Conservation (phyloP, 2,113 vertebrate species). For the Mormoops blainvillei region DNA sequence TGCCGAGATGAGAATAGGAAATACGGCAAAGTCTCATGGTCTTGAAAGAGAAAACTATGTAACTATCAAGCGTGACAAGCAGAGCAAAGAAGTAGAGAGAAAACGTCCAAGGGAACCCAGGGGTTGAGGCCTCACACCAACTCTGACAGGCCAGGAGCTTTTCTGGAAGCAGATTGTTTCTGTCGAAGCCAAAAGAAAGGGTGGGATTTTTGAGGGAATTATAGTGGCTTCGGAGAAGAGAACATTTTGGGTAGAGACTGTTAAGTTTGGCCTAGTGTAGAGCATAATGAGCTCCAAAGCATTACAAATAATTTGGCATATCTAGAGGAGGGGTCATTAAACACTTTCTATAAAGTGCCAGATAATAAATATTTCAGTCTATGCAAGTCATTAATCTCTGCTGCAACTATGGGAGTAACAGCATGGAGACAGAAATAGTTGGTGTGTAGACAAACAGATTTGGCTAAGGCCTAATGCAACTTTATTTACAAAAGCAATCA, state of each 20-base stretch:
- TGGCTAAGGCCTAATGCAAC: not conserved
- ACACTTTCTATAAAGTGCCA: not conserved
- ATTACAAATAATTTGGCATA: not conserved
- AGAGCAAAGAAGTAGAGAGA: not conserved
- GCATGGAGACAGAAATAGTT: fast-evolving
- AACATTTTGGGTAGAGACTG: not conserved
- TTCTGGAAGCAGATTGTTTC: not conserved
- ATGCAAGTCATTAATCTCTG: not conserved
- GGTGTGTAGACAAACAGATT: not conserved
- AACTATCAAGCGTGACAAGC: not conserved
- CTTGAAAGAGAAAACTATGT: not conserved
- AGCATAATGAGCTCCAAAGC: not conserved
- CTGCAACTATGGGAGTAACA: not conserved
- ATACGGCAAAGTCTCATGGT: not conserved
- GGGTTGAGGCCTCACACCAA: not conserved
- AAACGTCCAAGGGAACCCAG: not conserved
- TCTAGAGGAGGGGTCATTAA: not conserved
- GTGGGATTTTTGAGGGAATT: not conserved
- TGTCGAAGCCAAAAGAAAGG: not conserved
- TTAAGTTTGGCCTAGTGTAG: not conserved
- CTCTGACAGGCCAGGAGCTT: not conserved
- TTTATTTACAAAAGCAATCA: not conserved
- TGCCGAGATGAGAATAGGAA: not conserved
- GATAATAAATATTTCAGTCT: not conserved
- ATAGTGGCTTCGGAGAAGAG: not conserved